phyloP scores from a whole-genome alignment of 1,140 invertebrate species.

The Carcinoscorpius rotundicauda region DNA sequence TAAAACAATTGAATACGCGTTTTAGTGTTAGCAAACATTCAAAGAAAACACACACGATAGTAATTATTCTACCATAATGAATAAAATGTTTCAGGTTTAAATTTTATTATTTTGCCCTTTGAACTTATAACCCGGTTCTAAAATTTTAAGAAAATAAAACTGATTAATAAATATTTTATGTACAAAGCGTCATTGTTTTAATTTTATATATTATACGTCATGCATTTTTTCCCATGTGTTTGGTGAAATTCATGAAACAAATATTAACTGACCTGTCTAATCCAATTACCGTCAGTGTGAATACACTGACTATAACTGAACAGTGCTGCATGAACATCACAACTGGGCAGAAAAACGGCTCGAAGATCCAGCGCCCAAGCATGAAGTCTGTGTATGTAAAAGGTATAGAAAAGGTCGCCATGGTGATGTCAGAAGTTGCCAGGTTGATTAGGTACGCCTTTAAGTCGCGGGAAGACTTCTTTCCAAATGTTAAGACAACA shows the following conservation, averaged over 20 bases:
- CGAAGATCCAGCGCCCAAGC: constrained; percentile 34
- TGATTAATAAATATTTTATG: too few species aligned
- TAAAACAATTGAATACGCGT: too few species aligned
- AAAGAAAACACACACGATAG: too few species aligned
- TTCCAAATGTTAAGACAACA: constrained; percentile 30
- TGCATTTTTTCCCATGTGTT: too few species aligned
- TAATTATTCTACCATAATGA: too few species aligned
- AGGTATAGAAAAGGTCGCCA: constrained; percentile 37
- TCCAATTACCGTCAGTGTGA: constrained; percentile 36
- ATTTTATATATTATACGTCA: too few species aligned
- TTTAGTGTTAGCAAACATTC: too few species aligned
- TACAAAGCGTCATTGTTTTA: too few species aligned
- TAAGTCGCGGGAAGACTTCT: constrained; percentile 30
- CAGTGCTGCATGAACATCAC: constrained; percentile 35
- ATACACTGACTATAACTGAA: constrained; percentile 34
- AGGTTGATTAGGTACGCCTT: constrained; percentile 35
- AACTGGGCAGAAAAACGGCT: constrained; percentile 32
- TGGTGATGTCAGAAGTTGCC: constrained; percentile 34
- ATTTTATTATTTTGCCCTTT: too few species aligned
- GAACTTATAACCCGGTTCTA: too few species aligned
- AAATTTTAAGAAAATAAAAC: too few species aligned
- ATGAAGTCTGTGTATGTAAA: constrained; percentile 38
- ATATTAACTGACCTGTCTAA: constrained; percentile 32
- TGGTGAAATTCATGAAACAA: not conserved
- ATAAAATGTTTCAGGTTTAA: too few species aligned